Evolutionary conservation across 2,797 vertebrate genomes (phyloP), one percentile per base, ranked within the genome.

Genomic region (Myripristis murdjan): DNA sequence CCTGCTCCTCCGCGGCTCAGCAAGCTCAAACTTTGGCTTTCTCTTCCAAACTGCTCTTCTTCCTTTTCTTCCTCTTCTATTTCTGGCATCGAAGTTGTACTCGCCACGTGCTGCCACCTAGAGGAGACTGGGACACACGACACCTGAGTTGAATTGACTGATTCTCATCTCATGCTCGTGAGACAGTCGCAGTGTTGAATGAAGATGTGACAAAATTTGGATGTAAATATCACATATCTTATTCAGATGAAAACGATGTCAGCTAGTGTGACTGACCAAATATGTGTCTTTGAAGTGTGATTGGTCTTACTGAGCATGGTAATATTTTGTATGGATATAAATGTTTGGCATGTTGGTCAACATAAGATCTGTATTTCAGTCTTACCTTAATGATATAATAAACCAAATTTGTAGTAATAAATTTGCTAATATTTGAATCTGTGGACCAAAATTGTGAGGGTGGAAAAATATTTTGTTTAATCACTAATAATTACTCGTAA

Each of bases 301-400:
- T 31, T 31, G 28, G 28, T 31, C 28, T 31, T 31, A n/a, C n/a
- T n/a, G n/a, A n/a, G n/a, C n/a, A n/a, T n/a, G n/a, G n/a, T 31
- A 31, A 31, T 31, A 31, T 31, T 31, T 4, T 31, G 28, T 2
- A 31, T 31, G 28, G 28, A 31, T 31, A 7, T 31, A 81, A 82
- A 43, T 58, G 20, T 65, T 63, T 71, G 71, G 62, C 59, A 87
- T 74, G 77, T 35, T 37, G 77, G 41, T 70, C 64, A 69, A 62
- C 43, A 57, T 47, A 1, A 75, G 52, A 26, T 47, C 9, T 26
- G 4, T 20, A 64, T 61, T 71, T 71, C 20, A 55, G 26, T 67
- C 49, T 28, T 52, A 1, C 58, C 33, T 52, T 24, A 51, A 16
- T 41, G 43, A 77, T 51, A 54, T 37, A 26, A 79, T 79, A 46